Base-by-base conservation (phyloP, 1,140 invertebrate genomes). In the Micrasema longulum region DNA sequence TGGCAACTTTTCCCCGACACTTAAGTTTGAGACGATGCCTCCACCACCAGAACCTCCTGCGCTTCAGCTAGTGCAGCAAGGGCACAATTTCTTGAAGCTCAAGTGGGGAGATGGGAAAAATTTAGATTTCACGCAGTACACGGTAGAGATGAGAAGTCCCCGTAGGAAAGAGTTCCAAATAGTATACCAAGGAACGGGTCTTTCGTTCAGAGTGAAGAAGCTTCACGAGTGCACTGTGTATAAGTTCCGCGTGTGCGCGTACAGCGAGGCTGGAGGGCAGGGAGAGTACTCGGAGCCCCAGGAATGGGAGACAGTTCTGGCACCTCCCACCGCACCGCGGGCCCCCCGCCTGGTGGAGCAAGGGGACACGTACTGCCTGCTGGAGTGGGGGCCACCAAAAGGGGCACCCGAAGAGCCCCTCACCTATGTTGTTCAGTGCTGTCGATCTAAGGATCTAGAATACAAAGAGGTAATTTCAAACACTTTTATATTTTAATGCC, bases 61-160 rank as follows among this genome's bases (percentile, higher is more conserved):
- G 47, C 82, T 96, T 11, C 90, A 93, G 76, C 93, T 91, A 80
- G 86, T 90, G 6, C 88, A 87, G 47, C 83, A 85, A 5, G 90
- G 89, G 0, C 92, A 94, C 81, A 95, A 95, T 82, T 91, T 89
- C 81, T 85, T 97, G 53, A 94, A 94, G 78, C 85, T 97, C 16
- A 94, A 94, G 80, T 97, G 95, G 95, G 90, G 89, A 14, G 90
- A 92, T 45, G 87, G 87, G 11, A 87, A 87, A 75, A 90, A 89
- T 72, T 77, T 84, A 10, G 90, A 92, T 77, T 89, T 88, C 75
- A 89, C 91, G 10, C 90, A 91, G 75, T 95, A 93, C 83, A 90
- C 88, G 71, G 85, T 96, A 53, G 92, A 95, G 84, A 92, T 93
- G 90, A 89, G 90, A 72, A 89, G 88, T 72, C 81, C 84, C 1